Percentiles rank a stretch among this genome's conserved stretches.
These are phyloP conservation scores for Enteromius radiatus DNA, from an alignment of 2,797 vertebrate species.

Conservation along the genomic window DNA sequence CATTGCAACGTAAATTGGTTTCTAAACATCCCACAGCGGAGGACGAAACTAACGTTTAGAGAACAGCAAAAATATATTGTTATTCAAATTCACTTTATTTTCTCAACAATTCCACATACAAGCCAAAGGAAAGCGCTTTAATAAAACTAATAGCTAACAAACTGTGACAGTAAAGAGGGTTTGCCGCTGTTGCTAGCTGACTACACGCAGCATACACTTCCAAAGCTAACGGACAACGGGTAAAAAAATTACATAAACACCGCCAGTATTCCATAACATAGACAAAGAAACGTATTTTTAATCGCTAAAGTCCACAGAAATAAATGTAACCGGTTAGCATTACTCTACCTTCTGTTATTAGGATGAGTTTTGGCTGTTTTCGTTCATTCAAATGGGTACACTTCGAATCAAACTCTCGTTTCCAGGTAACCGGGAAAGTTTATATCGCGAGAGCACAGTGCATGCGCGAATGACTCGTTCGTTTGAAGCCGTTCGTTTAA, in stretches of 20 bases:
- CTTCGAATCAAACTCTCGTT: conserved; percentile 71
- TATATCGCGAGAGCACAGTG: conserved; percentile 74
- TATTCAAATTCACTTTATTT: not conserved
- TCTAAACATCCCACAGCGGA: not conserved
- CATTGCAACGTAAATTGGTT: not conserved
- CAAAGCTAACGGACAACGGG: conserved; percentile 7
- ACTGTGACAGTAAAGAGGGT: not conserved
- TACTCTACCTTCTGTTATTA: not conserved
- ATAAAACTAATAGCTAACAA: not conserved
- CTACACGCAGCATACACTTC: not conserved
- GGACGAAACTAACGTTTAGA: not conserved
- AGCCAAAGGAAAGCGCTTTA: not conserved
- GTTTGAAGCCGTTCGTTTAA: conserved; percentile 5
- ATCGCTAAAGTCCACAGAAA: not conserved
- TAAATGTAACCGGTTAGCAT: not conserved
- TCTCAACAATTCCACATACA: not conserved
- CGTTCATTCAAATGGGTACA: conserved; percentile 45
- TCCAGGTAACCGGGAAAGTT: conserved; percentile 71
- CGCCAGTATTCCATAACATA: not conserved
- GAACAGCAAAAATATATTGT: not conserved
- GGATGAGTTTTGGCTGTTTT: not conserved
- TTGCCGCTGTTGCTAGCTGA: conserved; percentile 26
- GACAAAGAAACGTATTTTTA: not conserved
- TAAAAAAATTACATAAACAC: conserved; percentile 24
- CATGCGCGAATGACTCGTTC: conserved; percentile 11